A percentile compares a stretch with the other conserved stretches of the same genome.
Evolutionary conservation across 2,888 invertebrate species (phyloP).

Genomic region (Drosophila borborema): DNA sequence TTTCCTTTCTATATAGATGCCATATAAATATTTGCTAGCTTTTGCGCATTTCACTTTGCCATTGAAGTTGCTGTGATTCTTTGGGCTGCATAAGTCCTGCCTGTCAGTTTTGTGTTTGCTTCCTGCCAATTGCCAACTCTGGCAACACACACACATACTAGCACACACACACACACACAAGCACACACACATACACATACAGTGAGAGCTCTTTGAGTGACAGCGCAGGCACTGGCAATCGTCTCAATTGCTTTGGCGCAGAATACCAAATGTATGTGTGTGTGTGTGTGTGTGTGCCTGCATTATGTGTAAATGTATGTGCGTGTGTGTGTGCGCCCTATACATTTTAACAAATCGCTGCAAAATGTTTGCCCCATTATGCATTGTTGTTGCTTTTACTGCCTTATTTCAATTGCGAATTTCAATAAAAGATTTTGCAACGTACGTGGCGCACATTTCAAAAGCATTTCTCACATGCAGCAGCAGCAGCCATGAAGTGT

Average conservation of each 20-base stretch:
- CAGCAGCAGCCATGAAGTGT: slow-evolving; percentile 3
- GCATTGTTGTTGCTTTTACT: slow-evolving; percentile 41
- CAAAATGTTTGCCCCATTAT: slow-evolving; percentile 73
- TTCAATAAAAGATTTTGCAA: slow-evolving; percentile 72
- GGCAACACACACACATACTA: slow-evolving; percentile 19
- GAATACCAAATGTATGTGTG: slow-evolving; percentile 25
- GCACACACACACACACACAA: slow-evolving; percentile 13
- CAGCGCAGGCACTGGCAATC: slow-evolving; percentile 52
- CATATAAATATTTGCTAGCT: neutral
- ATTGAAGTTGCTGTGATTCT: neutral
- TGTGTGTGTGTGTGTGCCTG: slow-evolving; percentile 17
- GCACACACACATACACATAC: slow-evolving; percentile 7
- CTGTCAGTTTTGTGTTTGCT: slow-evolving; percentile 21
- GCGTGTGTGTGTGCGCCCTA: slow-evolving; percentile 41
- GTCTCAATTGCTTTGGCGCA: slow-evolving; percentile 56
- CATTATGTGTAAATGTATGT: slow-evolving; percentile 15
- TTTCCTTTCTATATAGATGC: neutral
- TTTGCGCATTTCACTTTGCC: slow-evolving; percentile 9
- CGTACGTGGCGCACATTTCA: slow-evolving; percentile 76
- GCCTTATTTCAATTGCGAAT: slow-evolving; percentile 65
- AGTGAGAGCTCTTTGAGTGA: slow-evolving; percentile 16
- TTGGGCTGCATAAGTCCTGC: slow-evolving; percentile 3
- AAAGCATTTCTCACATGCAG: slow-evolving; percentile 74
- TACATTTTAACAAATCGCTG: slow-evolving; percentile 67
- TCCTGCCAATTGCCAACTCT: slow-evolving; percentile 28